Evolutionary conservation across 37 sponge, comb jelly and placozoan species (phyloP), one percentile per base, ranked within the genome.

Genomic region (Cliona cf. orientalis): DNA sequence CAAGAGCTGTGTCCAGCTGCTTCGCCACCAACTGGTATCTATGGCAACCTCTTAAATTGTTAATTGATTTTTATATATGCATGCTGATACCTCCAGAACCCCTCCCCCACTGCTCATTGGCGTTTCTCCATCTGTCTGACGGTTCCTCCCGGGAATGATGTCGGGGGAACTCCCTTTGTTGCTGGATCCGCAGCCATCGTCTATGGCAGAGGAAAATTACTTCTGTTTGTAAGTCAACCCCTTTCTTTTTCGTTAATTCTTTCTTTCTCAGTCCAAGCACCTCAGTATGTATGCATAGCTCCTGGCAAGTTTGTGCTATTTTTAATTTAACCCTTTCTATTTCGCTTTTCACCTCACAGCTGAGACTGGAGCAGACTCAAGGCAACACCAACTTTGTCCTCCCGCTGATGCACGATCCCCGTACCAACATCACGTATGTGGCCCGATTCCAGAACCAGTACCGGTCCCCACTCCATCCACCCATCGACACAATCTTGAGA

Each of bases 21-120:
- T 93, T 49, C 80, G 76, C 21, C 70, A 76, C 32, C 89, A 93
- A 21, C 55, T 85, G 93, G 93, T 93, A 2, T 5, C 46, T 46
- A 31, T 71, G 40, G 26, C 46, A 42, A 5, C 12, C 25, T 71
- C 46, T 43, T 25, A 31, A 5, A 34, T n/a, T 34, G 2, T 74
- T 33, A 49, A 29, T 74, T 57, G n/a, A 5, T 44, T 1, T 42
- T 3, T 44, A 2, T 3, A 4, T 35, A 34, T 31, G 67, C 37
- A 6, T 28, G 26, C 23, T 62, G 23, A 4, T 9, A 29, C 61
- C 57, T 21, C 46, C 60, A 90, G 91, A 56, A 35, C 22, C 91
- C 91, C 7, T 75, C 82, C 22, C 25, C 78, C 65, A 78, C 75
- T 7, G 63, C 66, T 1, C 42, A 71, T 23, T 89, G 93, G 93